Conservation (phyloP, 2,888 invertebrate species). For the Sepioteuthis lessoniana region DNA sequence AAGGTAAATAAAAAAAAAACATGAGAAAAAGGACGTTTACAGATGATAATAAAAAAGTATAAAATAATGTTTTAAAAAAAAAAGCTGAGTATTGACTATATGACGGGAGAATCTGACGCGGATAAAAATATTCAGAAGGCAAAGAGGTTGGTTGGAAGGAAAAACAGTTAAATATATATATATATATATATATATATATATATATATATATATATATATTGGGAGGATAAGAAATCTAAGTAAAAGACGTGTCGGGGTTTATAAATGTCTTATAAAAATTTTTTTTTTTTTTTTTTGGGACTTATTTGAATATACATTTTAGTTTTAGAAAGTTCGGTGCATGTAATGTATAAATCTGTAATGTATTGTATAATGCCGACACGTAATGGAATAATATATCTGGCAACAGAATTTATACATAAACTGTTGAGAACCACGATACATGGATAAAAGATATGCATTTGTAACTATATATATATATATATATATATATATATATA, state of each 20-base stretch:
- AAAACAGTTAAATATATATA: background rate
- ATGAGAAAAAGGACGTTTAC: background rate
- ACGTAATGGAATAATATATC: background rate
- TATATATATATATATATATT: background rate
- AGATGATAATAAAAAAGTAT: background rate
- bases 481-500: too few relatives aligned
- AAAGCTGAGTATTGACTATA: background rate
- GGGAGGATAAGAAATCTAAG: background rate
- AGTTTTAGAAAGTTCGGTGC: background rate
- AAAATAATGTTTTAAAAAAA: background rate
- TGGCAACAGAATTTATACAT: background rate
- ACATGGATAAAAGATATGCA: background rate
- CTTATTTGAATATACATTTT: background rate
- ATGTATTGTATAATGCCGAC: background rate
- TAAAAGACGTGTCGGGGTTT: constrained; percentile 11
- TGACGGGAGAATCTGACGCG: background rate
- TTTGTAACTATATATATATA: too few relatives aligned
- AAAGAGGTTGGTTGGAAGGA: background rate
- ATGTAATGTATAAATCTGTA: background rate
- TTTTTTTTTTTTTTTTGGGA: background rate
- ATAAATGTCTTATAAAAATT: constrained; percentile 1
- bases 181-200: too few relatives aligned
- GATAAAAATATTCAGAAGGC: background rate
- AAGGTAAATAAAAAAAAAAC: background rate
- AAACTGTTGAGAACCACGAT: background rate